These are phyloP conservation scores for Puffinus mauretanicus DNA, from an alignment of 2,113 vertebrate genomes.

Conservation along the genomic window DNA sequence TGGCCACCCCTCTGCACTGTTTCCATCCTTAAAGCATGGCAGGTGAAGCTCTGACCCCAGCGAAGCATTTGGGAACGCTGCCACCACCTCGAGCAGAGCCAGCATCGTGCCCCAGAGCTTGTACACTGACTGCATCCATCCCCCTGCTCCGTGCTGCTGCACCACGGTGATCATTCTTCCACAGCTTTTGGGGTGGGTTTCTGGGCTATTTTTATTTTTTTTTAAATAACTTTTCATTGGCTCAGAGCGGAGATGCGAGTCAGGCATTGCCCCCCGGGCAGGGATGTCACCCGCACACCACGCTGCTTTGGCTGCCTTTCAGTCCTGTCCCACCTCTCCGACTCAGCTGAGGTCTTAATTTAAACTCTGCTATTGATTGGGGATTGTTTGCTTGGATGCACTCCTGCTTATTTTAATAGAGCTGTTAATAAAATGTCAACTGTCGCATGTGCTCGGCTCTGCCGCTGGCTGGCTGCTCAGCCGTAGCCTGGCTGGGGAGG, in stretches of 20 bases:
- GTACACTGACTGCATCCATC: background rate
- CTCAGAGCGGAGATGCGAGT: background rate
- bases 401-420: constrained; percentile 41
- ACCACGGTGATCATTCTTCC: accelerated
- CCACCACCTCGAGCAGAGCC: too few relatives aligned
- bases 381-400: constrained; percentile 18
- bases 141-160: background rate
- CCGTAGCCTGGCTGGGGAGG: background rate
- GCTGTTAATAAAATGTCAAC: constrained; percentile 61
- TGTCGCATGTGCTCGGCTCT: background rate
- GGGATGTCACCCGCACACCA: background rate
- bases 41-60: background rate
- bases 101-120: background rate
- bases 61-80: accelerated
- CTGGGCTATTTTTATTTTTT: background rate
- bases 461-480: background rate
- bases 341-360: constrained; percentile 14
- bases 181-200: accelerated
- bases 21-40: too few relatives aligned
- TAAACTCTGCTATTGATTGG: constrained; percentile 34
- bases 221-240: background rate
- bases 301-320: background rate
- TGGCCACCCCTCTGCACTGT: background rate
- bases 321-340: background rate
- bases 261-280: background rate